Evolutionary conservation across 2,797 vertebrate species (phyloP).

Genomic region (Onychomys arenicola): DNA sequence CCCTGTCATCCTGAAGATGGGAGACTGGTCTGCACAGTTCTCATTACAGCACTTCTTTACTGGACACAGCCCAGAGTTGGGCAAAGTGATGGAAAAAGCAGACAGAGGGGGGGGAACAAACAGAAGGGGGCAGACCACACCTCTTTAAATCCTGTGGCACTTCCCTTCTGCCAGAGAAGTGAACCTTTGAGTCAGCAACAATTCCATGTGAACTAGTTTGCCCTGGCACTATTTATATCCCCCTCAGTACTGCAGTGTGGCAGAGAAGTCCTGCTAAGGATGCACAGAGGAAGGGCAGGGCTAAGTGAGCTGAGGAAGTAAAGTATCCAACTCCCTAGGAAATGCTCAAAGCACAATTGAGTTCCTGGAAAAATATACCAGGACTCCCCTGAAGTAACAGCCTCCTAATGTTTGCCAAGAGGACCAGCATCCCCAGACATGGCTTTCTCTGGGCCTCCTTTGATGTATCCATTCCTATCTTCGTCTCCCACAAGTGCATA

Average conservation of each 20-base stretch:
- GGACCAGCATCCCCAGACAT: not conserved
- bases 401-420: not conserved
- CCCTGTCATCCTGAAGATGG: not conserved
- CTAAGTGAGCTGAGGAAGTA: not conserved
- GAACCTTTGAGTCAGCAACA: constrained; percentile 56
- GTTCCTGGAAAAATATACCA: not conserved
- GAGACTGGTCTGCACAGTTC: not conserved
- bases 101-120: not conserved
- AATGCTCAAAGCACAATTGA: constrained; percentile 1
- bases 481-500: not conserved
- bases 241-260: not conserved
- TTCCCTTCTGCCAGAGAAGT: not conserved
- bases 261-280: not conserved
- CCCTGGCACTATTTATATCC: not conserved
- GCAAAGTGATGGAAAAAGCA: not conserved
- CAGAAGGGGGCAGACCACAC: not conserved
- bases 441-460: not conserved
- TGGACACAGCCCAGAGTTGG: not conserved
- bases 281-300: not conserved
- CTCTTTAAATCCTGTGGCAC: not conserved
- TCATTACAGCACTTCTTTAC: not conserved
- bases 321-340: not conserved
- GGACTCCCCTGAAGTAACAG: not conserved
- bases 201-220: constrained; percentile 32
- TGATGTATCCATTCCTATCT: not conserved